A percentile compares a stretch with the other conserved stretches of the same genome.
These are phyloP conservation scores for Campoplex nolae DNA, from an alignment of 2,888 invertebrate species.

Conservation along the genomic window DNA sequence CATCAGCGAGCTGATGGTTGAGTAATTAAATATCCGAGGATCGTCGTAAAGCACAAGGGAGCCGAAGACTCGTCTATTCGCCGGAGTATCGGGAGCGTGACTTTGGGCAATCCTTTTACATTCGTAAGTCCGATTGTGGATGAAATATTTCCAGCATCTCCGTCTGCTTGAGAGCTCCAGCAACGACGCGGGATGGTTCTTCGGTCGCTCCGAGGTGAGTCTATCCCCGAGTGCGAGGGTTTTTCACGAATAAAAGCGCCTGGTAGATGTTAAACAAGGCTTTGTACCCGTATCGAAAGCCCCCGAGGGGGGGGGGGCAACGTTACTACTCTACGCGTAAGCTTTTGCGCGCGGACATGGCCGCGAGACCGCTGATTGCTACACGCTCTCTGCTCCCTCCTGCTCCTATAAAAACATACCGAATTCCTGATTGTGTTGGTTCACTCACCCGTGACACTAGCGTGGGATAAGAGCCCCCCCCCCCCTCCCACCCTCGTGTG, in stretches of 20 bases:
- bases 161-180: neutral
- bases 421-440: slow-evolving; percentile 58
- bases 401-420: slow-evolving; percentile 15
- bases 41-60: no score
- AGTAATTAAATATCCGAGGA: neutral
- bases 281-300: neutral
- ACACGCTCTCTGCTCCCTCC: neutral
- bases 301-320: neutral
- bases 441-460: slow-evolving; percentile 63
- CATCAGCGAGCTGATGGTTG: no score
- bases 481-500: neutral
- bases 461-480: slow-evolving; percentile 61
- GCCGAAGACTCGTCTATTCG: neutral
- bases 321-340: neutral
- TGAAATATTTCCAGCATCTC: slow-evolving; percentile 5
- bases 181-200: neutral
- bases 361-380: neutral
- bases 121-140: neutral
- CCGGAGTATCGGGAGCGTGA: neutral
- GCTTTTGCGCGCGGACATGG: neutral
- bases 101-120: neutral
- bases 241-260: neutral
- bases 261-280: neutral
- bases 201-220: neutral
- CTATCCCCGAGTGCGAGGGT: neutral